A percentile compares a stretch with the other conserved stretches of the same genome.
Conservation (phyloP, 2,888 invertebrate genomes). For the Nycteola revayana region DNA sequence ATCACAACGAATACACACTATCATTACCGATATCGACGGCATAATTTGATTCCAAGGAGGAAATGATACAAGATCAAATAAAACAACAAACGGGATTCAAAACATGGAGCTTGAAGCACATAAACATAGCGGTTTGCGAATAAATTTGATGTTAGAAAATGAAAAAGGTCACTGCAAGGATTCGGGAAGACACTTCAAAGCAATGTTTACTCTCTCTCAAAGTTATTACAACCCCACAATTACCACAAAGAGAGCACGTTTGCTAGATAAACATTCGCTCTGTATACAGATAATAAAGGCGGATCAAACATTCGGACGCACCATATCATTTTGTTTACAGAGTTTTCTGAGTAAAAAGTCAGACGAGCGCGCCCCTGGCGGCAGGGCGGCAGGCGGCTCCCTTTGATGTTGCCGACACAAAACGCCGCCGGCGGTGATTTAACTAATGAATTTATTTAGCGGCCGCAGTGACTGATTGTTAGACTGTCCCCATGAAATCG, state of each 20-base stretch:
- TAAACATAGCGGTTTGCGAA: slow-evolving; percentile 1
- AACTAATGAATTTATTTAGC: slow-evolving; percentile 84
- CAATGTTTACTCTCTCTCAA: slow-evolving; percentile 44
- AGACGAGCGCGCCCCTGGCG: slow-evolving; percentile 71
- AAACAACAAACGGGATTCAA: slow-evolving; percentile 5
- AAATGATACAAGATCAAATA: slow-evolving; percentile 17
- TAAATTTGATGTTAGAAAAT: slow-evolving; percentile 4
- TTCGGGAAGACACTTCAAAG: slow-evolving; percentile 39
- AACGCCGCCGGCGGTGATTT: slow-evolving; percentile 81
- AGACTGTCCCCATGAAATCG: slow-evolving; percentile 37
- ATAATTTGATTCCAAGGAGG: slow-evolving; percentile 35
- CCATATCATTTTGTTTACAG: slow-evolving; percentile 81
- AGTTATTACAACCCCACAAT: slow-evolving; percentile 59
- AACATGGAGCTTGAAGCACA: slow-evolving; percentile 3
- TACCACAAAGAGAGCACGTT: slow-evolving; percentile 64
- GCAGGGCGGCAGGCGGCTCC: slow-evolving; percentile 59
- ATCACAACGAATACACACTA: slow-evolving; percentile 44
- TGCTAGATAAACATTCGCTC: slow-evolving; percentile 68
- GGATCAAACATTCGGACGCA: slow-evolving; percentile 79
- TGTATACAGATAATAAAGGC: slow-evolving; percentile 77
- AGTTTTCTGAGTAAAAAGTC: slow-evolving; percentile 80
- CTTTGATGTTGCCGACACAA: slow-evolving; percentile 82
- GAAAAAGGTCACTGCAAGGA: slow-evolving; percentile 4
- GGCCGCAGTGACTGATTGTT: slow-evolving; percentile 64
- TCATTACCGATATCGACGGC: slow-evolving; percentile 39